Evolutionary conservation across 2,113 vertebrate genomes (phyloP).

Genomic region (Cyanoderma ruficeps): DNA sequence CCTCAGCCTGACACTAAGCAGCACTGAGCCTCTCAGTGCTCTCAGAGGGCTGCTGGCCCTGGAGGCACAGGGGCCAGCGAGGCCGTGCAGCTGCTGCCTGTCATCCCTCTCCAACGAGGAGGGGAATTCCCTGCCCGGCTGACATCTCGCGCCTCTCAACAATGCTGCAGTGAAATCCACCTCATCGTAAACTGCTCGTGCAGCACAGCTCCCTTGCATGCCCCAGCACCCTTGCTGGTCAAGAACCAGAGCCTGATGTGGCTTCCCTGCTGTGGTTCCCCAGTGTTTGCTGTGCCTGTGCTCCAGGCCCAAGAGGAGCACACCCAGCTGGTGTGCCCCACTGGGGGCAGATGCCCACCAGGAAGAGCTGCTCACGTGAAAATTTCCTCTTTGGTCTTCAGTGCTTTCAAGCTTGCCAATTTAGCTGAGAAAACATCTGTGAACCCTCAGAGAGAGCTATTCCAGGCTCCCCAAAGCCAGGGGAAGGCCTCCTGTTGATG

Average conservation of each 20-base stretch:
- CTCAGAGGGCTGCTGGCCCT: background rate
- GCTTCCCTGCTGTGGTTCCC: background rate
- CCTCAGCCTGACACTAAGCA: background rate
- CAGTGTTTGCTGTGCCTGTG: background rate
- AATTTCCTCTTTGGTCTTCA: background rate
- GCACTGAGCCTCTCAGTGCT: background rate
- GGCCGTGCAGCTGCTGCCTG: constrained; percentile 34
- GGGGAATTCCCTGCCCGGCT: constrained; percentile 7
- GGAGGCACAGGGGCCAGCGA: background rate
- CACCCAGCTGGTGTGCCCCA: background rate
- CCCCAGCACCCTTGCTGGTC: background rate
- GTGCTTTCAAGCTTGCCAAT: background rate
- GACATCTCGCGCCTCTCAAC: constrained; percentile 40
- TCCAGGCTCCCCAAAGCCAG: background rate
- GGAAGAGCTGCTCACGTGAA: fast-evolving
- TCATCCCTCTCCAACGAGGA: background rate
- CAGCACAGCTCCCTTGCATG: background rate
- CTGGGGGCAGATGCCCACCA: background rate
- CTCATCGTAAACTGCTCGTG: background rate
- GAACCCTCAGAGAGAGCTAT: background rate
- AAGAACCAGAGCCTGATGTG: background rate
- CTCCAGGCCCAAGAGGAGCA: background rate
- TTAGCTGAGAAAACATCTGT: background rate
- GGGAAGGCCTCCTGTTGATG: background rate
- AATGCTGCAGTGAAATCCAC: constrained; percentile 37